phyloP scores from a whole-genome alignment of 2,797 vertebrate species.

The Sandelia bainsii region DNA sequence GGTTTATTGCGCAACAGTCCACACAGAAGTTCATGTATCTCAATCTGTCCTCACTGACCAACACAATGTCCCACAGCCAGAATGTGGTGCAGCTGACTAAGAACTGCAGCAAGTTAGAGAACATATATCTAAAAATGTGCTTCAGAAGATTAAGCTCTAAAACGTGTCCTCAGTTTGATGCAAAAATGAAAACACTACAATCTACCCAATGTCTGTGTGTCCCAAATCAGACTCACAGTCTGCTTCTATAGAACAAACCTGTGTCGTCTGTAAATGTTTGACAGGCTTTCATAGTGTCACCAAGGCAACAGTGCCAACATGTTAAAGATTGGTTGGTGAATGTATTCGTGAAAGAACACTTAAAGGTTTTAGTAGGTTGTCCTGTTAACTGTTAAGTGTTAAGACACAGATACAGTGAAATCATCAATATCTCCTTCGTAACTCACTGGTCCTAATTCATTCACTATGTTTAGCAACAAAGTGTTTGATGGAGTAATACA shows the following conservation, averaged over 20 bases:
- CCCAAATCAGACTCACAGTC: conserved; percentile 27
- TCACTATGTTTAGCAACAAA: background rate
- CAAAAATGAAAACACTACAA: conserved; percentile 29
- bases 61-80: conserved; percentile 27
- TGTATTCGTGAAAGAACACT: conserved; percentile 36
- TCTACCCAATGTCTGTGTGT: conserved; percentile 32
- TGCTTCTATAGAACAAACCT: conserved; percentile 39
- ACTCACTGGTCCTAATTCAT: too few species aligned
- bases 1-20: conserved; percentile 15
- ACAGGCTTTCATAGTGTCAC: conserved; percentile 25
- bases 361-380: conserved; percentile 30
- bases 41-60: conserved; percentile 16
- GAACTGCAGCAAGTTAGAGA: conserved; percentile 1
- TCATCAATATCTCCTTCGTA: background rate
- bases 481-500: background rate
- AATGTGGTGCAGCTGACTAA: conserved; percentile 13
- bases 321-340: conserved; percentile 38
- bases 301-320: conserved; percentile 1
- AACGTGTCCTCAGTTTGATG: conserved; percentile 1
- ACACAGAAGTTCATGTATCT: conserved; percentile 18
- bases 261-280: conserved; percentile 44
- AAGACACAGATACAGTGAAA: conserved; percentile 1
- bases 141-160: background rate
- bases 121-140: background rate
- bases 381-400: background rate